These are phyloP conservation scores for Globodera rostochiensis DNA, from an alignment of 1,140 invertebrate genomes.

Conservation along the genomic window DNA sequence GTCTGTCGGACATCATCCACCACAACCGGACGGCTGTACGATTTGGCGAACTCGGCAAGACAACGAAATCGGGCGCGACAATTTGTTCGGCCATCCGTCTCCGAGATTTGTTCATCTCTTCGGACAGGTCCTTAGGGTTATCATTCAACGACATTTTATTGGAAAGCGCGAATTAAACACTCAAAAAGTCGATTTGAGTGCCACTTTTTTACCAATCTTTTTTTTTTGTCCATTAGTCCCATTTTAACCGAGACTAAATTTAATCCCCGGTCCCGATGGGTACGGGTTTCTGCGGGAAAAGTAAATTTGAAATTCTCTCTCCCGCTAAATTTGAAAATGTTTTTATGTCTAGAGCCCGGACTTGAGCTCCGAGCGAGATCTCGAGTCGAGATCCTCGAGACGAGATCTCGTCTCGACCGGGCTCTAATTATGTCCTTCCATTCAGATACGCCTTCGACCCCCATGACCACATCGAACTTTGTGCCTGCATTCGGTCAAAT, in stretches of 20 bases:
- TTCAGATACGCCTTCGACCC: conserved; percentile 55
- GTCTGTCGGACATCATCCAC: conserved; percentile 63
- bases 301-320: too few species aligned
- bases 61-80: conserved; percentile 26
- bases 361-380: too few species aligned
- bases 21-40: conserved; percentile 59
- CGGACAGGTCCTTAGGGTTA: conserved; percentile 6
- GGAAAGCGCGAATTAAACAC: too few species aligned
- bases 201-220: background rate
- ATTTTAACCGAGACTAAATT: too few species aligned
- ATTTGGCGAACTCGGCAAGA: conserved; percentile 31
- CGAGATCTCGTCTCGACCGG: too few species aligned
- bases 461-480: conserved; percentile 52
- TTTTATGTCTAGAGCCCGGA: too few species aligned
- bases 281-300: too few species aligned
- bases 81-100: conserved; percentile 32
- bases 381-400: too few species aligned
- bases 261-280: too few species aligned
- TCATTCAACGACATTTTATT: background rate
- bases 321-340: background rate
- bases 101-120: conserved; percentile 20
- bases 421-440: conserved; percentile 48
- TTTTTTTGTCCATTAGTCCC: too few species aligned
- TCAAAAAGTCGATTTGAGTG: background rate
- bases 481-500: conserved; percentile 47